Base-by-base conservation (phyloP, 2,113 vertebrate species). In the Thunnus maccoyii region DNA sequence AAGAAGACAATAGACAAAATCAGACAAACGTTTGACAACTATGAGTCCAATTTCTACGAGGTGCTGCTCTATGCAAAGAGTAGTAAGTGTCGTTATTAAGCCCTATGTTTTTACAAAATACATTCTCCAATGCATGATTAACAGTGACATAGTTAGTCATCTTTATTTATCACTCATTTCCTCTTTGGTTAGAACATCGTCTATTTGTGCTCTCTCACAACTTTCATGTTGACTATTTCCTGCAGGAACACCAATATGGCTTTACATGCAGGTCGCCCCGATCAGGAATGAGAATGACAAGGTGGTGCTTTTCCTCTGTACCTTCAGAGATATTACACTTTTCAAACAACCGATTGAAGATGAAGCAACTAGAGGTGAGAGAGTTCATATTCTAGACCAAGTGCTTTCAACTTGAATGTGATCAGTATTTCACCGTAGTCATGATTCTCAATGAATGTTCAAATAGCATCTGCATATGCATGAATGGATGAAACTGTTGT, bases 311-410 rank as follows among this genome's bases (percentile, higher is more conserved):
- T 99, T 99, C 92, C 94, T 99, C 89, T 99, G 98, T 87, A 99
- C 98, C 80, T 99, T 99, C 93, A 98, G 98, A 93, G 98, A 99
- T 92, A 99, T 99, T 77, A 99, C 98, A 0, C 95, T 99, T 72
- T 99, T 99, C 94, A 99, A 99, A 77, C 98, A 99, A 88, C 98
- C 98, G 0, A 98, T 99, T 41, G 98, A 99, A 84, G 98, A 99
- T 82, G 98, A 99, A 85, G 93, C 97, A 64, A 97, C 97, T n/a
- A 97, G 95, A 97, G 98, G 98, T 99, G 95, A 92, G 94, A 52
- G 10, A 4, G 62, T 36, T 47, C 36, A 54, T 60, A 18, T 27
- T 78, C 11, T 7, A 14, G 32, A 65, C 18, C 22, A 54, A 30
- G 30, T 62, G 56, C 41, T 57, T 48, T 48, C 14, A 47, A 36